These are phyloP conservation scores for Cyphomyrmex costatus DNA, from an alignment of 1,140 invertebrate species.

Conservation along the genomic window DNA sequence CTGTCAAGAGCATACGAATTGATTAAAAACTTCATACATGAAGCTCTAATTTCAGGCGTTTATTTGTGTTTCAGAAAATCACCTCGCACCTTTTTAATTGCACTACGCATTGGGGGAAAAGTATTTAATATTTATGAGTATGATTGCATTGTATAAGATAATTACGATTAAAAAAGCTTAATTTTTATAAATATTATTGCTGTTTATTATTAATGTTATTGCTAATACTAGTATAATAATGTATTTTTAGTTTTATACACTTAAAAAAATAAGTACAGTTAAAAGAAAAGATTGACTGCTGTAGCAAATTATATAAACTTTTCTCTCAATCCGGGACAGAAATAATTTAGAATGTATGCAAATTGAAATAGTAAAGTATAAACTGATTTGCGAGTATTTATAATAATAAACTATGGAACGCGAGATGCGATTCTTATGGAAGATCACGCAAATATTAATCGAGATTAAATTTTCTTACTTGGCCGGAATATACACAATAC, in stretches of 20 bases:
- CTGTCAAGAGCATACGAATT: constrained; percentile 7
- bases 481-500: background rate
- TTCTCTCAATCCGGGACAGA: too few relatives aligned
- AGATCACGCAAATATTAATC: constrained; percentile 4
- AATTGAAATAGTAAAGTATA: background rate
- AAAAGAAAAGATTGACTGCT: too few relatives aligned
- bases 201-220: too few relatives aligned
- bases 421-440: background rate
- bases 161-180: too few relatives aligned
- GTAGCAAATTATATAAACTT: too few relatives aligned
- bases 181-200: too few relatives aligned
- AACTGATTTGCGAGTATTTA: constrained; percentile 1
- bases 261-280: too few relatives aligned
- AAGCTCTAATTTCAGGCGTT: constrained; percentile 6
- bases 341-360: background rate
- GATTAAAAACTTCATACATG: constrained; percentile 52
- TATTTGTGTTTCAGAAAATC: background rate
- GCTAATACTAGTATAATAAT: too few relatives aligned
- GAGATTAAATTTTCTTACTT: constrained; percentile 36
- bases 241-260: too few relatives aligned
- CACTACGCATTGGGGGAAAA: too few relatives aligned
- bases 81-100: background rate
- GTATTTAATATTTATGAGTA: background rate
- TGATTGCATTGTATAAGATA: too few relatives aligned
- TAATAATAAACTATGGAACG: background rate